Base-by-base conservation (phyloP, 2,797 vertebrate genomes). In the Taenioides sp. region DNA sequence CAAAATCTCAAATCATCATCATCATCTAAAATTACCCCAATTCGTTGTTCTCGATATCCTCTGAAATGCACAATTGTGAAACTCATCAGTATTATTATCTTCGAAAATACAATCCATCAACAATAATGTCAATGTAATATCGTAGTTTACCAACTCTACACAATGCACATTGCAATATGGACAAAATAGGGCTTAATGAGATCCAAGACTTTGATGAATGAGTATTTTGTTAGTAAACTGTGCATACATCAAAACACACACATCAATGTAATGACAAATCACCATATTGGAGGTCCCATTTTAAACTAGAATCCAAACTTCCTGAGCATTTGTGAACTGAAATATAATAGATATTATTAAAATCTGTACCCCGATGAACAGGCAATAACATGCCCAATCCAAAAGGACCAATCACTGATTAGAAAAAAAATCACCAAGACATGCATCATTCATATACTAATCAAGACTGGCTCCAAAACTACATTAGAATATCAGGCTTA, bases 391-490 rank as follows among this genome's bases (percentile, higher is more conserved):
- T 25, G 0, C 6, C 67, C 67, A 82, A 75, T 72, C 78, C 70
- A 65, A 73, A 62, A 11, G n/a, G 47, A 9, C 49, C 70, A 73
- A 77, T 73, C 69, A 73, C 49, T 68, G 64, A 74, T 77, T 70
- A 82, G 64, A 69, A 73, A 80, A 73, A 47, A 25, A 31, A 62
- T 65, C 40, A 66, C 23, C 63, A 47, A 50, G 61, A 80, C 34
- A 78, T 20, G 64, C 60, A 71, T 74, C 76, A 79, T 68, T 79
- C 77, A 79, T 49, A 66, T 71, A 69, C 23, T 52, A 75, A 83
- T 79, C 72, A 78, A 67, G 34, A 37, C 34, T 43, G 40, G 59
- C 71, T 62, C 27, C 28, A 50, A 72, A 60, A 69, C 20, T 34
- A 22, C 69, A 68, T 55, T 25, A 20, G 23, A 71, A 75, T 50